Evolutionary conservation across 2,797 vertebrate species (phyloP), one percentile per base, ranked within the genome.

Genomic region (Diplodus puntazzo): DNA sequence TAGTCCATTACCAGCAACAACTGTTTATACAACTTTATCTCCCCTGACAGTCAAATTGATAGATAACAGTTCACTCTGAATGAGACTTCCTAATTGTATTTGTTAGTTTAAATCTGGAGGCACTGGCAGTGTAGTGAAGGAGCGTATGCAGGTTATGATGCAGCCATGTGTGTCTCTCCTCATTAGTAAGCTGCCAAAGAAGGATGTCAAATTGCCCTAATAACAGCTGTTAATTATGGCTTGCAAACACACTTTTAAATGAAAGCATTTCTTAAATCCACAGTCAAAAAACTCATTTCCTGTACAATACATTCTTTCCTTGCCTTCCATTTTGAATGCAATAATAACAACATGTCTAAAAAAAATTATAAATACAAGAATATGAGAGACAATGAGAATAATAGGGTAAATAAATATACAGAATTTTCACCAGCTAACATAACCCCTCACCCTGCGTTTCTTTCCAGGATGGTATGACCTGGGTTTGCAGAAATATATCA

Each of bases 391-490:
- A 10, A 39, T 39, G 2, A 11, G 9, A 39, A 39, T 11, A 11
- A 11, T 11, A 39, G 0, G 39, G 7, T 11, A 39, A 39, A 39
- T 8, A 39, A 7, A 39, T 11, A 39, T 39, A 39, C 39, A 39
- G 21, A 0, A 66, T 65, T 73, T 62, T 75, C 16, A 55, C 23
- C 10, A 39, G 39, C 39, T 10, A 39, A 39, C 39, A 11, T 39
- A 11, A 39, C 39, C 39, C 30, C 66, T 39, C 39, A n/a, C 12
- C 4, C 62, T 73, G 57, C 70, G 13, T 54, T 66, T 84, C 57
- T 83, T 55, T 80, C 18, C 78, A 96, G 95, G 95, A 96, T 39
- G 95, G 95, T 61, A 95, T 96, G 95, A 91, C 83, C 14, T 96
- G 95, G 95, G 93, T 95, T 63, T 96, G 95, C 88, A 94, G 91